Conservation (phyloP, 2,888 invertebrate genomes). For the Caenorhabditis macrosperma region DNA sequence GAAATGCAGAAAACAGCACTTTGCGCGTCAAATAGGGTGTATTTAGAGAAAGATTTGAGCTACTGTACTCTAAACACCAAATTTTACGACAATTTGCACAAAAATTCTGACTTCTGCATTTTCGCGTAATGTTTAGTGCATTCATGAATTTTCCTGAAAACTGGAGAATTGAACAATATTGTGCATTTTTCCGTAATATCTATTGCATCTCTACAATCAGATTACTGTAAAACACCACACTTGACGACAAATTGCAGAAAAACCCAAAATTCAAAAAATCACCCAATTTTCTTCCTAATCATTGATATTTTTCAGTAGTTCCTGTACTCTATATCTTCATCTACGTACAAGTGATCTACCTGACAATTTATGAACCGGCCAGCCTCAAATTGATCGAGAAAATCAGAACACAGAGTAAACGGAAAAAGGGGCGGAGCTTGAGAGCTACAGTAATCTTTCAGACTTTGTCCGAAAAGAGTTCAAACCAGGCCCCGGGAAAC, state of each 20-base stretch:
- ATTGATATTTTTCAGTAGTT: conserved; percentile 55
- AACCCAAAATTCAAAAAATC: not conserved
- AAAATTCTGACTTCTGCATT: too few relatives aligned
- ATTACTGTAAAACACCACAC: too few relatives aligned
- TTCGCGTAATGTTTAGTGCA: too few relatives aligned
- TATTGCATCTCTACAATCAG: too few relatives aligned
- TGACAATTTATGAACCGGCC: conserved; percentile 49
- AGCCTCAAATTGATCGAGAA: conserved; percentile 32
- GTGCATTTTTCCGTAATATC: too few relatives aligned
- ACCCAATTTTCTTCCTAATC: not conserved
- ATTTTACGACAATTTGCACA: too few relatives aligned
- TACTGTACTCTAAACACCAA: too few relatives aligned
- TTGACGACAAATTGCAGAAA: not conserved
- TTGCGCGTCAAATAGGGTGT: not conserved
- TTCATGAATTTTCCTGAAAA: too few relatives aligned
- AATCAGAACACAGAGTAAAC: conserved; percentile 17
- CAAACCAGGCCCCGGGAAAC: conserved; percentile 81
- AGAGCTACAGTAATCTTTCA: conserved; percentile 1
- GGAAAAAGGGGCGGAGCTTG: too few relatives aligned
- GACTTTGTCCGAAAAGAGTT: conserved; percentile 36
- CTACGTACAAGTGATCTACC: conserved; percentile 39
- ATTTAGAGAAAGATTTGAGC: not conserved
- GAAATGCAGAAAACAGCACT: not conserved
- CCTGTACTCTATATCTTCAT: conserved; percentile 21
- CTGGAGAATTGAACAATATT: too few relatives aligned